Evolutionary conservation across 2,888 invertebrate genomes (phyloP).

Genomic region (Syrphus vitripennis): DNA sequence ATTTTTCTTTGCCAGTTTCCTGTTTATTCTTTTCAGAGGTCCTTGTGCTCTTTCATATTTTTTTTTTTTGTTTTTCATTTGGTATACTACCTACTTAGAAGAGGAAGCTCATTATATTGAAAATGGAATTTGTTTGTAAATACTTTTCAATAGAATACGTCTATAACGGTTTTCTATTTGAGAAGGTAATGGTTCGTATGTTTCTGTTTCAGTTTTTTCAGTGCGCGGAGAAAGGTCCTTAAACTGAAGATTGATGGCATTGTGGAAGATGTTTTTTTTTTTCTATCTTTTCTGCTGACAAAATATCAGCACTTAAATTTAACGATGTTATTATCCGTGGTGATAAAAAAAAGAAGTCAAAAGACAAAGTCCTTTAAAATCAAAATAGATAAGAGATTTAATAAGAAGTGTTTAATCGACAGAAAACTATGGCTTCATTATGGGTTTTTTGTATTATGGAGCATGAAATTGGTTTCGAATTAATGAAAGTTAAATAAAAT

Average conservation of each 20-base stretch:
- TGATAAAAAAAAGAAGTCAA: neutral
- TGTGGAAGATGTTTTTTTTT: neutral
- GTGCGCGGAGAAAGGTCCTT: neutral
- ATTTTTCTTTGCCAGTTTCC: slow-evolving; percentile 21
- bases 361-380: neutral
- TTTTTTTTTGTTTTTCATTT: neutral
- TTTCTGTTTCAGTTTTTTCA: neutral
- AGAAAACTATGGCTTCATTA: slow-evolving; percentile 4
- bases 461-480: slow-evolving; percentile 10
- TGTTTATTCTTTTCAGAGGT: slow-evolving; percentile 36
- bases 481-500: neutral
- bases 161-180: slow-evolving; percentile 61
- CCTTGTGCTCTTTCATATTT: neutral
- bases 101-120: slow-evolving; percentile 32
- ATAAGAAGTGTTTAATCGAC: slow-evolving; percentile 6
- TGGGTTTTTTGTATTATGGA: neutral
- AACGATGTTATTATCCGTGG: neutral
- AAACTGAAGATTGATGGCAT: neutral
- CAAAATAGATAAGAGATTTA: neutral
- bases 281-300: neutral
- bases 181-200: slow-evolving; percentile 34
- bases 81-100: neutral
- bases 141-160: slow-evolving; percentile 59
- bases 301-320: neutral
- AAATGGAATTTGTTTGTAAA: slow-evolving; percentile 61